A percentile compares a stretch with the other conserved stretches of the same genome.
These are phyloP conservation scores for Eurytoma adleriae DNA, from an alignment of 2,888 invertebrate species.

Conservation along the genomic window DNA sequence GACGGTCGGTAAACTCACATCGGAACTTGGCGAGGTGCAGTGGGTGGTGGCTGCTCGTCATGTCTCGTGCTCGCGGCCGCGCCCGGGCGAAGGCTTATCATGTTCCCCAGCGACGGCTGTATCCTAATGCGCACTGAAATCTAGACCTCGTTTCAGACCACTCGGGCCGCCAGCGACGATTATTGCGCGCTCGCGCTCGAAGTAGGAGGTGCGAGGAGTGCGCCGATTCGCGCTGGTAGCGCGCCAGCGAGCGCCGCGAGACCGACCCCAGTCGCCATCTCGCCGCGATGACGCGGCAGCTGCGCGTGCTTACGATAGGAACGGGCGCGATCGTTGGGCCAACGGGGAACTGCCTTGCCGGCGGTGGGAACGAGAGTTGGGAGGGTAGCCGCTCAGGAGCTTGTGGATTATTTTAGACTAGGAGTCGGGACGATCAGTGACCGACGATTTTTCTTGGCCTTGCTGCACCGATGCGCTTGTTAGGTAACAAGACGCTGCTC, in stretches of 20 bases:
- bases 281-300: not conserved
- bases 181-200: constrained; percentile 11
- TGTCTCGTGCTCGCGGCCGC: constrained; percentile 33
- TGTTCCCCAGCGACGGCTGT: constrained; percentile 59
- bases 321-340: not conserved
- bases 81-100: constrained; percentile 63
- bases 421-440: constrained; percentile 8
- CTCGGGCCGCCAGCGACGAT: constrained; percentile 34
- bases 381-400: too few relatives aligned
- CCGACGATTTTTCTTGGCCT: constrained; percentile 6
- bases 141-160: constrained; percentile 68
- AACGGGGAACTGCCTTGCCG: constrained; percentile 11
- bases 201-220: not conserved
- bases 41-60: constrained; percentile 57
- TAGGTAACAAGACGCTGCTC: constrained; percentile 1
- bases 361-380: not conserved
- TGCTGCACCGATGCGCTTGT: not conserved
- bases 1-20: constrained; percentile 63
- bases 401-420: not conserved
- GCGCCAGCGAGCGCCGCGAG: not conserved
- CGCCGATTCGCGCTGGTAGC: not conserved
- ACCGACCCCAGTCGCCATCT: constrained; percentile 1
- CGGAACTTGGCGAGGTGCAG: constrained; percentile 68
- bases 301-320: not conserved
- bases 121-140: constrained; percentile 69